Percentiles rank a stretch among this genome's conserved stretches.
These are phyloP conservation scores for Aphaenogaster rudis DNA, from an alignment of 1,140 invertebrate genomes.

Conservation along the genomic window DNA sequence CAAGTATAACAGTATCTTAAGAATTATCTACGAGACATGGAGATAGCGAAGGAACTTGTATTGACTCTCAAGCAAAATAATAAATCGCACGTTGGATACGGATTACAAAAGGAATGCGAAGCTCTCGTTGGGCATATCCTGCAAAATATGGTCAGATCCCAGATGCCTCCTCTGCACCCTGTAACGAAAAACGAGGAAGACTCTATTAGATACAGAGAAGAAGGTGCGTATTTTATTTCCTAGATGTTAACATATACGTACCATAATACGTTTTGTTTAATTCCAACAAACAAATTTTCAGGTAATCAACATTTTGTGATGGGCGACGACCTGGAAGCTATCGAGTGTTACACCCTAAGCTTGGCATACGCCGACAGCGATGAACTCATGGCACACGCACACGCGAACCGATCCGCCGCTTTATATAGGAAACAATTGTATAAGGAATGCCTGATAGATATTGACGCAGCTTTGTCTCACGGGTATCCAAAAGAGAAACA, in stretches of 20 bases:
- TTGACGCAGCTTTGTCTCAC: constrained; percentile 82
- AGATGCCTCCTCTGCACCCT: constrained; percentile 78
- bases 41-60: constrained; percentile 81
- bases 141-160: constrained; percentile 83
- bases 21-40: constrained; percentile 75
- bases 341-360: constrained; percentile 84
- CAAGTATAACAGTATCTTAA: neutral
- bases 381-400: constrained; percentile 82
- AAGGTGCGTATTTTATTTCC: constrained; percentile 78
- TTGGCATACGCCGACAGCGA: constrained; percentile 82
- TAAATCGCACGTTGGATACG: constrained; percentile 82
- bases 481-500: constrained; percentile 84
- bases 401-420: constrained; percentile 86
- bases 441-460: constrained; percentile 85
- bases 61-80: constrained; percentile 80
- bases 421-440: constrained; percentile 85
- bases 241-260: neutral
- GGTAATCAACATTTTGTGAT: constrained; percentile 85
- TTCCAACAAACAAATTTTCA: constrained; percentile 58
- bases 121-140: constrained; percentile 82
- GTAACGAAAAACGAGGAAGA: constrained; percentile 82
- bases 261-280: constrained; percentile 19
- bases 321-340: constrained; percentile 84
- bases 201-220: constrained; percentile 81
- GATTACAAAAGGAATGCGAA: constrained; percentile 84